phyloP scores from a whole-genome alignment of 2,797 vertebrate genomes.

The Gastrophryne carolinensis region DNA sequence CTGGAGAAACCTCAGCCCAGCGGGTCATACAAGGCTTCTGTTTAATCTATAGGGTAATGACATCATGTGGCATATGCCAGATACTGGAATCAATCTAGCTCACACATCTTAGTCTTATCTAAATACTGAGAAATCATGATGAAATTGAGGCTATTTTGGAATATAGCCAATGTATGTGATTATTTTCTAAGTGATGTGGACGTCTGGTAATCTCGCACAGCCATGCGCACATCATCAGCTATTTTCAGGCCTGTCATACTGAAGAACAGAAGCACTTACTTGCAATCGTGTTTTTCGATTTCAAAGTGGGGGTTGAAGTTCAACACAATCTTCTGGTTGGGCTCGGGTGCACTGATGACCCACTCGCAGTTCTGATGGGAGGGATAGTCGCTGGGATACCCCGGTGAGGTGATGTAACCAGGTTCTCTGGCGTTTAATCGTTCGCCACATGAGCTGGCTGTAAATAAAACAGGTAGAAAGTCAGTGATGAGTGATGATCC shows the following conservation, averaged over 20 bases:
- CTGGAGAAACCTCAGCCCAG: slow-evolving; percentile 1
- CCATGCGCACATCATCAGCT: background rate
- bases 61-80: background rate
- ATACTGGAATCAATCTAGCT: slow-evolving; percentile 15
- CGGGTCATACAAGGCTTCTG: slow-evolving; percentile 20
- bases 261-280: slow-evolving; percentile 77
- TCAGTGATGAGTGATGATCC: background rate
- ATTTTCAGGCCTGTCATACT: too few relatives aligned
- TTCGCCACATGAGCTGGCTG: slow-evolving; percentile 80
- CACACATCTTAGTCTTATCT: background rate
- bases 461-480: slow-evolving; percentile 57
- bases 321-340: slow-evolving; percentile 93
- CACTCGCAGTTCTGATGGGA: slow-evolving; percentile 95
- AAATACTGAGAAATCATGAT: background rate
- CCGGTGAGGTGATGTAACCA: slow-evolving; percentile 95
- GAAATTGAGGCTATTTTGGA: background rate
- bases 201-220: background rate
- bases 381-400: slow-evolving; percentile 96
- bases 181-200: too few relatives aligned
- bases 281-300: slow-evolving; percentile 97
- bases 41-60: slow-evolving; percentile 39
- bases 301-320: slow-evolving; percentile 99
- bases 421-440: slow-evolving; percentile 88
- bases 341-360: slow-evolving; percentile 89
- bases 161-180: background rate